A percentile compares a stretch with the other conserved stretches of the same genome.
phyloP scores from a whole-genome alignment of 2,888 invertebrate species.

The Pachliopta kotzebuea region DNA sequence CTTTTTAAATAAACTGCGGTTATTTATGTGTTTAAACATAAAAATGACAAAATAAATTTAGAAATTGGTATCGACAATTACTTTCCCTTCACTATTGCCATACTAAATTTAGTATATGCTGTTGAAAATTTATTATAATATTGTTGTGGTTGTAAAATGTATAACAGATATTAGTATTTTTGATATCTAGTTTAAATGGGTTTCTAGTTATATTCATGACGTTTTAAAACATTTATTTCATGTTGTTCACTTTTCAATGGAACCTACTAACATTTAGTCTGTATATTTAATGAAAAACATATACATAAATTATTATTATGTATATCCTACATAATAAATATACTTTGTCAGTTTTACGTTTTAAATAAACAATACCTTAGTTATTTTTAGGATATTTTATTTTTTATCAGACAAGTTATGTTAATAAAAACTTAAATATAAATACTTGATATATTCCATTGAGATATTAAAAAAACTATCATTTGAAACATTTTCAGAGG shows the following conservation, averaged over 20 bases:
- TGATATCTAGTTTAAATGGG: background rate
- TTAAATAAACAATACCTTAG: no score
- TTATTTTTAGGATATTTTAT: no score
- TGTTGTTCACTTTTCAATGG: background rate
- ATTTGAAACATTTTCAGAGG: no score
- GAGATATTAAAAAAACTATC: no score
- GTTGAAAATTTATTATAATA: slow-evolving; percentile 5
- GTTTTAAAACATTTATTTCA: background rate
- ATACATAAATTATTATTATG: no score
- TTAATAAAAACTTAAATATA: no score
- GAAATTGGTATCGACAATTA: slow-evolving; percentile 22
- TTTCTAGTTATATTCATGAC: background rate
- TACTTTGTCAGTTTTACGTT: no score
- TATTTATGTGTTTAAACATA: slow-evolving; percentile 18
- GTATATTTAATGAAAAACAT: background rate
- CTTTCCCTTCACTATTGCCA: slow-evolving; percentile 17
- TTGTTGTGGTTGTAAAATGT: background rate
- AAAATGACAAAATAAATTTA: slow-evolving; percentile 27
- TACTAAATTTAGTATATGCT: slow-evolving; percentile 7
- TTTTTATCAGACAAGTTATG: no score
- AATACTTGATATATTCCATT: no score
- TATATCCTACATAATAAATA: background rate
- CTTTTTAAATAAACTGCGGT: slow-evolving; percentile 24
- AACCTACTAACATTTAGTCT: background rate
- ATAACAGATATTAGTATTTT: background rate